A percentile compares a stretch with the other conserved stretches of the same genome.
Conservation (phyloP, 2,888 invertebrate genomes). For the Tenthredo livida region DNA sequence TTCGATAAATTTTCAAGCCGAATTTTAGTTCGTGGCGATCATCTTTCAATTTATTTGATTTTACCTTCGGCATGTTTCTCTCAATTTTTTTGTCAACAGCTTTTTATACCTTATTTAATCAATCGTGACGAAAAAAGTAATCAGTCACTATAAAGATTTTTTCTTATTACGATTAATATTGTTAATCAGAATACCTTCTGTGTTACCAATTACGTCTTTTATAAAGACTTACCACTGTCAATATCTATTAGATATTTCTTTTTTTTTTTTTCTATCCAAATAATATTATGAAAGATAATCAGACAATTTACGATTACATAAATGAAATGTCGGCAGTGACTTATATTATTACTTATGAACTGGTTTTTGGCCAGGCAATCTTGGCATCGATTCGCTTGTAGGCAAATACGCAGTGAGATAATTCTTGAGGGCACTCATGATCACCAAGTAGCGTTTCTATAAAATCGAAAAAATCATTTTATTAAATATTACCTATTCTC, state of each 20-base stretch:
- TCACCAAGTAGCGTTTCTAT: constrained; percentile 94
- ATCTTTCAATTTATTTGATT: not conserved
- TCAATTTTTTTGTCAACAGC: not conserved
- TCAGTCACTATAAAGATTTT: not conserved
- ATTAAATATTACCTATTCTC: constrained; percentile 2
- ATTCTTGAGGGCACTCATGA: constrained; percentile 93
- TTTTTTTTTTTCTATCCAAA: constrained; percentile 31
- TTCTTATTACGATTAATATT: constrained; percentile 27
- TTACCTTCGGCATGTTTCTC: not conserved
- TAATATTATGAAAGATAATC: constrained; percentile 34
- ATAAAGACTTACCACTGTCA: constrained; percentile 53
- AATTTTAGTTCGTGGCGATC: not conserved
- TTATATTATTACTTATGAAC: constrained; percentile 67
- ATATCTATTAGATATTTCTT: constrained; percentile 55
- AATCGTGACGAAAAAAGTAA: constrained; percentile 15
- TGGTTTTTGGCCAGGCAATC: constrained; percentile 94
- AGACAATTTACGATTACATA: constrained; percentile 62
- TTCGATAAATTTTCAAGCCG: not conserved
- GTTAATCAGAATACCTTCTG: constrained; percentile 53
- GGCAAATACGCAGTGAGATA: constrained; percentile 94
- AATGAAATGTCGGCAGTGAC: constrained; percentile 55
- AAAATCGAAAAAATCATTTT: constrained; percentile 68
- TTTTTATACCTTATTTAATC: constrained; percentile 28
- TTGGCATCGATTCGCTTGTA: constrained; percentile 98
- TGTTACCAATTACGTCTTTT: constrained; percentile 49